Evolutionary conservation across 2,888 invertebrate species (phyloP), one percentile per base, ranked within the genome.

Genomic region (Tillus elongatus): DNA sequence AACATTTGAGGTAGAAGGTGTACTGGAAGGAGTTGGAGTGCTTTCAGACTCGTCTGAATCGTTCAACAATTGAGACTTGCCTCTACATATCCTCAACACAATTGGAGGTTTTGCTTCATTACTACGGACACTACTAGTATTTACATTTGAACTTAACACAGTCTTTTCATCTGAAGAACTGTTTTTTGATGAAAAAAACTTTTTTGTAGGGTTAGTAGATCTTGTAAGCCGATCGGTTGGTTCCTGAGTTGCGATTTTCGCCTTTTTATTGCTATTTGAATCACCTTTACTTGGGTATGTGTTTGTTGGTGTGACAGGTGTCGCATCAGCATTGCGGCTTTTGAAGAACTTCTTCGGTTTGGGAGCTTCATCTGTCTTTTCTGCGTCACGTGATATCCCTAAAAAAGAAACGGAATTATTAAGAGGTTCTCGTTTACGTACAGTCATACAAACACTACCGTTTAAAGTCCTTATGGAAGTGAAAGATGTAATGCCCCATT

Each of bases 401-500:
- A 66, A 71, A 44, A 69, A 71, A 71, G 66, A 53, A 70, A n/a
- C n/a, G n/a, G n/a, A n/a, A n/a, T n/a, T n/a, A n/a, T n/a, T n/a
- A n/a, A n/a, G n/a, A n/a, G n/a, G n/a, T n/a, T n/a, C 66, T 37
- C 40, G n/a, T 8, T 19, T 19, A 8, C 9, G 6, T 19, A 19
- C 9, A 19, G 9, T 9, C 9, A 19, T 6, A 8, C 24, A 19
- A 6, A 19, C 6, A 19, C 24, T 70, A 79, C 82, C 81, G 67
- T 82, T 82, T 49, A 79, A 73, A 60, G 80, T 88, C 55, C 91
- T 74, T 44, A 90, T 83, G 2, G 90, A 90, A 13, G 91, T 91
- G 66, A 90, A 91, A 46, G 90, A 89, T 56, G 90, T 90, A 64
- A 88, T 87, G 50, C 91, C 91, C 90, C 91, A 92, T 72, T 90